Conservation (phyloP, 2,797 vertebrate genomes). For the Propithecus perrieri region DNA sequence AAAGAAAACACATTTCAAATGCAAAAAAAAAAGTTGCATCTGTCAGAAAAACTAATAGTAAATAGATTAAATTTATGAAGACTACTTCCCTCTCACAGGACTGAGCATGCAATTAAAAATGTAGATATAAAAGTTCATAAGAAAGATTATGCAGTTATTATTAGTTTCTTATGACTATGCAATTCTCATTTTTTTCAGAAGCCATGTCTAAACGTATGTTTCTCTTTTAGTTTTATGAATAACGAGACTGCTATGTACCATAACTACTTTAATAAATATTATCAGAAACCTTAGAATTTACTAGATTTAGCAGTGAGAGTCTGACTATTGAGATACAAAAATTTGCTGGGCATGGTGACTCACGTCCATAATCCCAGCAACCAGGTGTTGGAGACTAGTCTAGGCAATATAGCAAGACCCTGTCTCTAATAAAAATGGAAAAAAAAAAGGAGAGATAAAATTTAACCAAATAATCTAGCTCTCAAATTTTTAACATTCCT, state of each 20-base stretch:
- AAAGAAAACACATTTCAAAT: not conserved
- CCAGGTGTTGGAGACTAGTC: no score
- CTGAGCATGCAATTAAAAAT: not conserved
- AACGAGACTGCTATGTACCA: not conserved
- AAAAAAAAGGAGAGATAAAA: no score
- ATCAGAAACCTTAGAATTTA: not conserved
- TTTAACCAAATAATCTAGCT: not conserved
- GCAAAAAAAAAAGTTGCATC: not conserved
- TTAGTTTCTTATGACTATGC: not conserved
- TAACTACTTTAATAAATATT: not conserved
- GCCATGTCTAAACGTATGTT: not conserved
- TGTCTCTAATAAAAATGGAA: no score
- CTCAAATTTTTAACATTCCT: not conserved
- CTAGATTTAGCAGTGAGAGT: not conserved
- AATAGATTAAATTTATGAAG: not conserved
- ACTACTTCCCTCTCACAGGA: not conserved
- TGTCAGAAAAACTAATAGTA: not conserved
- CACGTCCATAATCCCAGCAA: no score
- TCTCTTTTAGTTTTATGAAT: not conserved
- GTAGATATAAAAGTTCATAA: not conserved
- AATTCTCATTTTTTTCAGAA: not conserved
- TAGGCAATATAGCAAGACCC: no score
- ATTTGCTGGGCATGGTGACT: no score
- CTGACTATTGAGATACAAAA: not conserved
- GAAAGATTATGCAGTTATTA: not conserved